Evolutionary conservation across 2,113 vertebrate genomes (phyloP), one percentile per base, ranked within the genome.

Genomic region (Crypturellus undulatus): DNA sequence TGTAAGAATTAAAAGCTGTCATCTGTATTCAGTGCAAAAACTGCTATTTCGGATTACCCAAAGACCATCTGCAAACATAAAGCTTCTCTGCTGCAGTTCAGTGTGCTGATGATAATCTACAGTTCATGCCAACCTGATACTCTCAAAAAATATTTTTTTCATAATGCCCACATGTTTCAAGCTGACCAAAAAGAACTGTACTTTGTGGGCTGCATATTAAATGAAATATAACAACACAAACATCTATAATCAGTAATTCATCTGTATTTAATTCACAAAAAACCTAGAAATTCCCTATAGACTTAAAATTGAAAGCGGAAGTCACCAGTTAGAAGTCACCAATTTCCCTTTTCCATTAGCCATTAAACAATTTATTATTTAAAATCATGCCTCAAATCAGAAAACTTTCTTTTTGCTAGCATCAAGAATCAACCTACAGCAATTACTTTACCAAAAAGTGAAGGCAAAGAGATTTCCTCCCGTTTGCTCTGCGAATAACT

Each of bases 401-500:
- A 85, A 91, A 80, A 42, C 13, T 38, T 28, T n/a, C 77, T 26
- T 69, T 28, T 25, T 78, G n/a, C 59, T 85, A 60, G 24, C 4
- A 22, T 59, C 75, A 28, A 7, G 62, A 67, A 40, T 5, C 25
- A 89, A 24, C 49, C 40, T 70, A 36, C 21, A 54, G 6, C 34
- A 95, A 78, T 12, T 1, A 2, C 82, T 77, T 85, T 32, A 85
- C 38, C 30, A 51, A 80, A 90, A 68, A 70, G 21, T 2, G 3
- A 78, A 70, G 19, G 38, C 71, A 87, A 92, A 81, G 43, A 10
- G 1, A 52, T 88, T 80, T 94, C 64, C 54, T 68, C 60, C 30
- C 40, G 40, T 17, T 47, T 1, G 3, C 51, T 54, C 26, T 0
- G 0, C 52, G 84, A n/a, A 51, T 28, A 47, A 65, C 3, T 7